phyloP scores from a whole-genome alignment of 2,797 vertebrate species.

The Mycteria americana region DNA sequence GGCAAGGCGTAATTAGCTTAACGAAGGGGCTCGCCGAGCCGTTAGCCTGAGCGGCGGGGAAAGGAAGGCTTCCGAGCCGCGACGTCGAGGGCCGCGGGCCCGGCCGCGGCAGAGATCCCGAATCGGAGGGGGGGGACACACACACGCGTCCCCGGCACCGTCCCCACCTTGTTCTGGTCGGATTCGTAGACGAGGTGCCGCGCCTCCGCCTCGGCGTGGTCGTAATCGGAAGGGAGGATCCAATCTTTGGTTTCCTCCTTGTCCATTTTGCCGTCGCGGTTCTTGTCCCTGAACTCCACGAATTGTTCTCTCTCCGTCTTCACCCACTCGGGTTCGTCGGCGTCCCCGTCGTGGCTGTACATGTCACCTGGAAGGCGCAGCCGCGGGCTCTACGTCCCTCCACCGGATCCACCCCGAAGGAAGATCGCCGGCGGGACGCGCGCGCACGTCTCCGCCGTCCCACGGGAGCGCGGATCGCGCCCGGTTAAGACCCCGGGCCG shows the following conservation, averaged over 20 bases:
- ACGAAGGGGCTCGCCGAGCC: neutral
- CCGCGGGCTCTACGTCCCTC: too few relatives aligned
- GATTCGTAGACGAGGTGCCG: conserved; percentile 90
- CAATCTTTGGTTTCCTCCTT: conserved; percentile 91
- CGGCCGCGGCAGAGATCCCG: neutral
- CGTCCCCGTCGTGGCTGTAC: conserved; percentile 82
- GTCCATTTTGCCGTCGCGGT: conserved; percentile 93
- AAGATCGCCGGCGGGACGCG: neutral
- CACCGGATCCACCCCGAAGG: too few relatives aligned
- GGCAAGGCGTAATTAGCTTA: neutral
- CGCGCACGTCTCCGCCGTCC: neutral
- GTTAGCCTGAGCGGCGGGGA: neutral
- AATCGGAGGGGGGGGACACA: too few relatives aligned
- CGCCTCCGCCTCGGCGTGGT: conserved; percentile 88
- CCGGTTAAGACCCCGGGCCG: too few relatives aligned
- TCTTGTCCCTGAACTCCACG: conserved; percentile 89
- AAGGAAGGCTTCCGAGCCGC: neutral
- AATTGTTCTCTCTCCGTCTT: conserved; percentile 89
- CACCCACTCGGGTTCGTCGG: conserved; percentile 89
- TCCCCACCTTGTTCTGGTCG: conserved; percentile 82
- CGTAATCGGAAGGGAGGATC: conserved; percentile 91
- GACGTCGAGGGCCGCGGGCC: neutral
- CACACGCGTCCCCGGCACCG: too few relatives aligned
- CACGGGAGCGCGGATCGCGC: neutral
- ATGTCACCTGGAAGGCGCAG: conserved; percentile 83